Percentiles rank a stretch among this genome's conserved stretches.
These are phyloP conservation scores for Otolemur garnettii DNA, from an alignment of 2,113 vertebrate species.

Conservation along the genomic window DNA sequence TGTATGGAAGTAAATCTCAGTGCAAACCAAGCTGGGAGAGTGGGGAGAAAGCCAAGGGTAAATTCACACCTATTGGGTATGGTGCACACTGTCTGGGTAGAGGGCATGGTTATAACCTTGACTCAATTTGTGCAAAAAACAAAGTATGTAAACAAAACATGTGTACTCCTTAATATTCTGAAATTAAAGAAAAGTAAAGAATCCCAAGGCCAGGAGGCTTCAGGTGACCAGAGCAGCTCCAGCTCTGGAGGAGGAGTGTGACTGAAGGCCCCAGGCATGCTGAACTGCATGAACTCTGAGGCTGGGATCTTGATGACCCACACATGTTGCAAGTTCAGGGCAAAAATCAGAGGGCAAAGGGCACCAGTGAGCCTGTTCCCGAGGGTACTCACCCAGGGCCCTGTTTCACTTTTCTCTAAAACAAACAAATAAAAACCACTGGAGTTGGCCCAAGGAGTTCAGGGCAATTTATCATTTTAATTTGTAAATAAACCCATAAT, in stretches of 20 bases:
- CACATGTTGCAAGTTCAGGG: neutral
- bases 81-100: too few relatives aligned
- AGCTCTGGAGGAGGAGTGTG: too few relatives aligned
- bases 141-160: too few relatives aligned
- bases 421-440: neutral
- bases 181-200: too few relatives aligned
- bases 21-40: too few relatives aligned
- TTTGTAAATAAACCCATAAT: slow-evolving; percentile 67
- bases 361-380: neutral
- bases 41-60: too few relatives aligned
- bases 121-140: too few relatives aligned
- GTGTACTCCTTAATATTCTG: too few relatives aligned
- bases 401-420: neutral
- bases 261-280: neutral
- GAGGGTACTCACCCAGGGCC: neutral
- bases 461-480: slow-evolving; percentile 37
- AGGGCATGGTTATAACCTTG: too few relatives aligned
- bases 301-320: neutral
- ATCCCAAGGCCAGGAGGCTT: neutral
- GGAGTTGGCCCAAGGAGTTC: neutral
- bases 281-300: neutral
- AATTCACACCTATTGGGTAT: too few relatives aligned
- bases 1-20: too few relatives aligned
- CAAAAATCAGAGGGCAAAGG: slow-evolving; percentile 52
- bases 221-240: neutral